Evolutionary conservation across 2,797 vertebrate genomes (phyloP), one percentile per base, ranked within the genome.

Genomic region (Myotis planiceps): DNA sequence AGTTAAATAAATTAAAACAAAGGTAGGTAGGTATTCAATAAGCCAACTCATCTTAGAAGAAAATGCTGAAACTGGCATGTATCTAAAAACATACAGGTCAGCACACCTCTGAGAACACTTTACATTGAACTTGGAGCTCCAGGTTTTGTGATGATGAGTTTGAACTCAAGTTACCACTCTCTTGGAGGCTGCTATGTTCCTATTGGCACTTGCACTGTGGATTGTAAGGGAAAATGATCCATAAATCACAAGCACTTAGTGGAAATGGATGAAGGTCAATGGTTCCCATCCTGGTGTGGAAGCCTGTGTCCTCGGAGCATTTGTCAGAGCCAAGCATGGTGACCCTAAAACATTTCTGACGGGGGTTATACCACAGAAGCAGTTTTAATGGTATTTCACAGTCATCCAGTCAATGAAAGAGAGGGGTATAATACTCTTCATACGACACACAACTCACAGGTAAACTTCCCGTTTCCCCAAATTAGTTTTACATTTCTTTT

Each of bases 381-480:
- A 34, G 4, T 53, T 69, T 72, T 75, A 53, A 29, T 42, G 7
- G 29, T 45, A 87, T 74, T 71, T 71, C 84, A 86, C 15, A 68
- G 34, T 63, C 23, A 39, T 78, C 45, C 29, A 90, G 79, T 75
- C 79, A 82, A 88, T 90, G 83, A 93, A 94, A 88, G 42, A 66
- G 93, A 39, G 49, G 21, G 5, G 13, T 47, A 42, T 55, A 90
- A 82, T 19, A 66, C 12, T 25, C 23, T 96, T 95, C 97, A 97
- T 76, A 88, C 97, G 96, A 97, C 34, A 78, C 1, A 89, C 23
- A 97, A 91, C 13, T 72, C 9, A 71, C 32, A 90, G 63, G 27
- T 88, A 27, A 75, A 91, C 79, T 87, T 63, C 14, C 92, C 55
- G 68, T 92, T 97, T 94, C 53, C 76, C 9, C 14, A 88, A 97